Evolutionary conservation across 2,113 vertebrate species (phyloP).

Genomic region (Scalopus aquaticus): DNA sequence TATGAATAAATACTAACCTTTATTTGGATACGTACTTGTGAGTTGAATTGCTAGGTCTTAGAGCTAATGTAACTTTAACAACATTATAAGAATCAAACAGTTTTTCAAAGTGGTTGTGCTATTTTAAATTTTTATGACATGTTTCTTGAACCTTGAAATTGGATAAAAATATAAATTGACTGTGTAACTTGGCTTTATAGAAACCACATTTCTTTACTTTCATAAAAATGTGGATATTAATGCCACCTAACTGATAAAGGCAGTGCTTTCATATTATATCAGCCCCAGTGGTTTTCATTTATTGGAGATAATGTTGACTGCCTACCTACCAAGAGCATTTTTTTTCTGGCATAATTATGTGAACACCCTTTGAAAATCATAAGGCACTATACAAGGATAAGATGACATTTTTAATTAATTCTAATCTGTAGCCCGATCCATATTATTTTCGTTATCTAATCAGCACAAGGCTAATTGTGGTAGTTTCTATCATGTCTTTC

Average conservation of each 20-base stretch:
- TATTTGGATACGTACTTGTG: background rate
- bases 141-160: conserved; percentile 38
- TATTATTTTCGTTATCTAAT: background rate
- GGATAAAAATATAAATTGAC: conserved; percentile 27
- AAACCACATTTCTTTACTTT: background rate
- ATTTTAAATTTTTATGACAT: background rate
- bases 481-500: background rate
- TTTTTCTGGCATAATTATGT: conserved; percentile 23
- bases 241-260: background rate
- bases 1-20: background rate
- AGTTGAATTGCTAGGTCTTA: background rate
- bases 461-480: background rate
- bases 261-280: background rate
- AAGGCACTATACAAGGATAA: background rate
- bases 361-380: background rate
- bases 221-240: background rate
- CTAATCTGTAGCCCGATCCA: background rate
- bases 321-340: background rate
- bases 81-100: background rate
- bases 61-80: background rate
- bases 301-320: conserved; percentile 10
- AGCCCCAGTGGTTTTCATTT: background rate
- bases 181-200: background rate
- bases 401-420: background rate
- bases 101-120: conserved; percentile 35